Evolutionary conservation across 2,888 invertebrate species (phyloP), one percentile per base, ranked within the genome.

Genomic region (Schizotus pectinicornis): DNA sequence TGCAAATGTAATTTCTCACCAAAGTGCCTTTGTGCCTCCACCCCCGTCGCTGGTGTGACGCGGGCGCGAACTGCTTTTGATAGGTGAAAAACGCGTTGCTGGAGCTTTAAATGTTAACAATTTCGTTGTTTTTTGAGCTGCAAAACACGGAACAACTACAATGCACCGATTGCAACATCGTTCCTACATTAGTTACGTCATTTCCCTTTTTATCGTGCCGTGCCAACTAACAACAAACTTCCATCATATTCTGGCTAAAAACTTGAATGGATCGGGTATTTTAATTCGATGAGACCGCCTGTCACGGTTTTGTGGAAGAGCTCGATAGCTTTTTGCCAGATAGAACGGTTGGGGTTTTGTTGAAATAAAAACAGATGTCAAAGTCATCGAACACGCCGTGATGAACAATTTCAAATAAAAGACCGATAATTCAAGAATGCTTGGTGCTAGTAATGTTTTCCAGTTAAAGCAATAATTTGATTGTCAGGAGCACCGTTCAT

Each of bases 131-230:
- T 49, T 42, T 37, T 37, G 34, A 56, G n/a, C n/a, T n/a, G n/a
- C 41, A 56, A 56, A 42, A 56, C 35, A 47, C 41, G 12, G 31
- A 46, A 42, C 33, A 35, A 36, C 49, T 37, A 41, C 49, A 56
- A 51, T 50, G 56, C 56, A 56, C 50, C 51, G 38, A 50, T 56
- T 56, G 56, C 51, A 56, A 56, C 50, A 56, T 39, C 56, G 50
- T 51, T 56, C 50, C 45, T 56, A 45, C 56, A 56, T 56, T 56
- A 51, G 56, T 56, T 50, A 56, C 56, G 50, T 56, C 51, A 50
- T 56, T n/a, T 49, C 49, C 46, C 47, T 55, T 49, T 41, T 56
- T 49, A 13, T 42, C 14, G 37, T 9, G 9, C 32, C 32, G 14
- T 7, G 30, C 9, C 32, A 41, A 41, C 45, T 31, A 45, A 47